Evolutionary conservation across 2,797 vertebrate species (phyloP).

Genomic region (Acanthurus lineatus): DNA sequence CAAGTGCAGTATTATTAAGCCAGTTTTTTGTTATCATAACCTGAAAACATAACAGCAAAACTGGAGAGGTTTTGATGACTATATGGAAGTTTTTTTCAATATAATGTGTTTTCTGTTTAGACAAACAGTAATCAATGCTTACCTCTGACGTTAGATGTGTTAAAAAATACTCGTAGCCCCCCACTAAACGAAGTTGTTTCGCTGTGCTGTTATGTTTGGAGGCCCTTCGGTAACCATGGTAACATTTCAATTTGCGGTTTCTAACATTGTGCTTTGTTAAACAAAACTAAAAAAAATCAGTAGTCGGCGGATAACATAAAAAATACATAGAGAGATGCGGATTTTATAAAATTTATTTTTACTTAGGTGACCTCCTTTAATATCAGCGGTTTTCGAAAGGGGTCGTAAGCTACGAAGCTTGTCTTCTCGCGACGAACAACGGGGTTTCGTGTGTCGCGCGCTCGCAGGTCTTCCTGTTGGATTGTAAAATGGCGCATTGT

Average conservation of each 20-base stretch:
- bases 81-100: background rate
- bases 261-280: accelerated
- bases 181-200: background rate
- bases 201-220: constrained; percentile 55
- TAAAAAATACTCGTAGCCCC: background rate
- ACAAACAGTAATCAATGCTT: constrained; percentile 23
- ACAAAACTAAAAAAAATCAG: background rate
- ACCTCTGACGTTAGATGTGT: constrained; percentile 19
- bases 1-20: background rate
- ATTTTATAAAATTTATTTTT: no score
- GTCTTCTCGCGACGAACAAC: constrained; percentile 70
- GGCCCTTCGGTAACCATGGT: constrained; percentile 70
- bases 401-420: background rate
- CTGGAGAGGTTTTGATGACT: background rate
- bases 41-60: background rate
- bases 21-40: background rate
- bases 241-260: constrained; percentile 34
- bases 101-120: background rate
- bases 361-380: background rate
- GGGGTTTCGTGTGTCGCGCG: constrained; percentile 73
- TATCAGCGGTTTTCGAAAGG: no score
- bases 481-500: constrained; percentile 87
- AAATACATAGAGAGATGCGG: no score
- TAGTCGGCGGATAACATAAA: no score
- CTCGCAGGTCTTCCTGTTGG: constrained; percentile 69